These are phyloP conservation scores for Chrysotoxum bicinctum DNA, from an alignment of 2,888 invertebrate genomes.

Conservation along the genomic window DNA sequence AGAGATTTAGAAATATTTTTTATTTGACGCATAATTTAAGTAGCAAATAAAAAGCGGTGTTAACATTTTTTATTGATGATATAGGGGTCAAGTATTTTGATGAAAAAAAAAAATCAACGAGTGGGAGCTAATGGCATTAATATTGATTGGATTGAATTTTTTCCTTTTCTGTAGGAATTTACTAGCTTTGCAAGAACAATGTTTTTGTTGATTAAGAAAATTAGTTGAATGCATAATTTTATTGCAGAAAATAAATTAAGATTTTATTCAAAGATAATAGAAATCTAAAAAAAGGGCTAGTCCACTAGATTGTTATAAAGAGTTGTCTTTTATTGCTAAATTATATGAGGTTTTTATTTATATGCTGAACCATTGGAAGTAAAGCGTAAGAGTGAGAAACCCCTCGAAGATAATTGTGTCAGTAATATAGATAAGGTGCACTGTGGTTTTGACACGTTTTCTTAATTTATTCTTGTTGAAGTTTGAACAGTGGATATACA, in stretches of 20 bases:
- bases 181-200: too few species aligned
- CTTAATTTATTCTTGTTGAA: background rate
- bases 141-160: background rate
- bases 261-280: conserved; percentile 1
- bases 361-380: background rate
- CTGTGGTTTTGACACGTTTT: background rate
- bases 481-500: too few species aligned
- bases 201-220: background rate
- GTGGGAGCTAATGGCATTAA: background rate
- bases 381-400: background rate
- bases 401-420: background rate
- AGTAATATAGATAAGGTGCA: background rate
- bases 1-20: conserved; percentile 26
- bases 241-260: background rate
- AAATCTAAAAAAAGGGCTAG: background rate
- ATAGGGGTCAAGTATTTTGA: background rate
- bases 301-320: background rate
- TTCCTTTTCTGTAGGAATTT: background rate
- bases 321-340: background rate
- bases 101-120: background rate
- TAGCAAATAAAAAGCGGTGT: conserved; percentile 39
- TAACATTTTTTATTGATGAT: conserved; percentile 31
- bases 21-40: conserved; percentile 8
- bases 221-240: background rate
- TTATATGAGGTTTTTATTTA: background rate